phyloP scores from a whole-genome alignment of 30 jellyfish, hydroid and myxozoan species.

The Mastigias papua region DNA sequence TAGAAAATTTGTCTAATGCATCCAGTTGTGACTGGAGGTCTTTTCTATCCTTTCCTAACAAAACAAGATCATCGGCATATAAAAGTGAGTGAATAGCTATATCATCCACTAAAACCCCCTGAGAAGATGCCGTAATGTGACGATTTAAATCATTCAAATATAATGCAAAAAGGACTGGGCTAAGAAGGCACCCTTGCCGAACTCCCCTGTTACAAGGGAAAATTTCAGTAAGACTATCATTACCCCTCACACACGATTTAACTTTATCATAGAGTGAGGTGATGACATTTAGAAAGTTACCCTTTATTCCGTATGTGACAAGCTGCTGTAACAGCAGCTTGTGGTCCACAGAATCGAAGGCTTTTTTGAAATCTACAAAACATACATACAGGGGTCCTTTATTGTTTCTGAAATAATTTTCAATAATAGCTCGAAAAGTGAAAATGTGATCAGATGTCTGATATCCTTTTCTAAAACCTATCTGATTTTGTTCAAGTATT shows the following conservation, averaged over 20 bases:
- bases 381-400: constrained; percentile 39
- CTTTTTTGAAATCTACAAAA: constrained; percentile 34
- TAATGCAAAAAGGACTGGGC: constrained; percentile 63
- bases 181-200: constrained; percentile 57
- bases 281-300: constrained; percentile 46
- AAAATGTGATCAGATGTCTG: constrained; percentile 52
- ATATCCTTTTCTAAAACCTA: constrained; percentile 56
- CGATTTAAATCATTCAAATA: constrained; percentile 54
- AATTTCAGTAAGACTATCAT: constrained; percentile 39
- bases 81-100: background rate
- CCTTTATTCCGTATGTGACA: constrained; percentile 44
- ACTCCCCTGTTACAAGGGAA: constrained; percentile 60
- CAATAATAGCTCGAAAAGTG: constrained; percentile 37
- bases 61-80: constrained; percentile 50
- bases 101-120: constrained; percentile 37
- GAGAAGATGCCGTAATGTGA: constrained; percentile 18
- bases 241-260: constrained; percentile 55
- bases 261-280: constrained; percentile 38
- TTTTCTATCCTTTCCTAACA: constrained; percentile 40
- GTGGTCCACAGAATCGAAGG: constrained; percentile 62
- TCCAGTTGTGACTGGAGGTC: constrained; percentile 43
- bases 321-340: constrained; percentile 40
- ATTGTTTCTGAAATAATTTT: constrained; percentile 41
- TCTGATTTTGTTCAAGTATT: constrained; percentile 48
- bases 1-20: constrained; percentile 5